Evolutionary conservation across 2,113 vertebrate genomes (phyloP), one percentile per base, ranked within the genome.

Genomic region (Channa argus): DNA sequence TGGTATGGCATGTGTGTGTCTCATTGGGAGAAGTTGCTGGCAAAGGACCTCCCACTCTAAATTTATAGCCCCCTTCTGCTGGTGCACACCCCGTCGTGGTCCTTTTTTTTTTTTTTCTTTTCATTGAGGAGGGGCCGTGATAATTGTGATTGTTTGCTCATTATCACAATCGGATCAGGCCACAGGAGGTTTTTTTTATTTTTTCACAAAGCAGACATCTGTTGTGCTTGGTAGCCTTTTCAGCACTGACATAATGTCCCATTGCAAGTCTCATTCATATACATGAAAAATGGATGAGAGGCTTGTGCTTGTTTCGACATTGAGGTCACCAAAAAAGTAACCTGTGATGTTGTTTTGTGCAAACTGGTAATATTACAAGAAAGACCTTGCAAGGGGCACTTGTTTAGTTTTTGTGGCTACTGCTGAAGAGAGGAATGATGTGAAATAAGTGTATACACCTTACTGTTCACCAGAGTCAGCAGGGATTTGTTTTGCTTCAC

Each of bases 141-240:
- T 92, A 81, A 93, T 91, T 88, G 86, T 87, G 86, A 87, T 89
- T 76, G 59, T 85, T 85, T 71, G 85, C 73, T 89, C 77, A 90
- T 92, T 94, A 89, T 93, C 75, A 34, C 76, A 83, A 84, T 90
- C 85, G 84, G 67, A 74, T 86, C 84, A 87, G 85, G 80, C 73
- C 82, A 63, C 67, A 51, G 68, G 82, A 52, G 24, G 24, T 24
- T 24, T 24, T 24, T 24, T 24, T 24, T 24, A 75, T 90, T 80
- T 89, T 92, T 86, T 80, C 79, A 91, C 89, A 91, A 91, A 91
- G 85, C 82, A 81, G 85, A 91, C 90, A 91, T 94, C 93, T 93
- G 93, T 88, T 82, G 58, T 44, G 73, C 80, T 78, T 68, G 77
- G 66, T 87, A 81, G 83, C 82, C 78, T 82, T 91, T 89, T 93